These are phyloP conservation scores for Odontophorus gujanensis DNA, from an alignment of 2,113 vertebrate genomes.

Conservation along the genomic window DNA sequence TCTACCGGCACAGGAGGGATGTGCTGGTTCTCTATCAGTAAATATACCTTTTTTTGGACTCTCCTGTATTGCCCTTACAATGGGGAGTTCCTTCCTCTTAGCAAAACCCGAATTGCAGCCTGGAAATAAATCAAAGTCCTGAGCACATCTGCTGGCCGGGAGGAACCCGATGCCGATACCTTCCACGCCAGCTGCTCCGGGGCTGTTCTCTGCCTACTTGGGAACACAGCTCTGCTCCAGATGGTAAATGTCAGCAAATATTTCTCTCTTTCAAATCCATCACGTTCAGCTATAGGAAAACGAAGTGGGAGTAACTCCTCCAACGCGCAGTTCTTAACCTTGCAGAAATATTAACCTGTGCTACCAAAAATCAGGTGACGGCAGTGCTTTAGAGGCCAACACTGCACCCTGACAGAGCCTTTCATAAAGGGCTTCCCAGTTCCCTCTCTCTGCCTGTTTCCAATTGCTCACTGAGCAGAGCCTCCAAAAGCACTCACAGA, in stretches of 20 bases:
- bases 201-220: background rate
- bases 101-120: background rate
- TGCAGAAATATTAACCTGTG: background rate
- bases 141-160: conserved; percentile 36
- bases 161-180: background rate
- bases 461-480: background rate
- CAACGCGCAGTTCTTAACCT: accelerated
- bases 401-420: background rate
- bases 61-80: background rate
- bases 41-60: background rate
- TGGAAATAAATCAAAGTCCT: conserved; percentile 51
- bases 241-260: conserved; percentile 58
- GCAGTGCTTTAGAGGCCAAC: background rate
- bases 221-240: background rate
- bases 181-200: conserved; percentile 36
- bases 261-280: background rate
- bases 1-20: background rate
- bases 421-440: background rate
- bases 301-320: background rate
- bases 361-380: accelerated
- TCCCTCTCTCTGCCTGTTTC: background rate
- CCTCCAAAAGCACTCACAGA: background rate
- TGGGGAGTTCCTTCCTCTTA: conserved; percentile 32
- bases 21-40: accelerated
- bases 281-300: background rate